Base-by-base conservation (phyloP, 2,113 vertebrate genomes). In the Cepphus grylle region DNA sequence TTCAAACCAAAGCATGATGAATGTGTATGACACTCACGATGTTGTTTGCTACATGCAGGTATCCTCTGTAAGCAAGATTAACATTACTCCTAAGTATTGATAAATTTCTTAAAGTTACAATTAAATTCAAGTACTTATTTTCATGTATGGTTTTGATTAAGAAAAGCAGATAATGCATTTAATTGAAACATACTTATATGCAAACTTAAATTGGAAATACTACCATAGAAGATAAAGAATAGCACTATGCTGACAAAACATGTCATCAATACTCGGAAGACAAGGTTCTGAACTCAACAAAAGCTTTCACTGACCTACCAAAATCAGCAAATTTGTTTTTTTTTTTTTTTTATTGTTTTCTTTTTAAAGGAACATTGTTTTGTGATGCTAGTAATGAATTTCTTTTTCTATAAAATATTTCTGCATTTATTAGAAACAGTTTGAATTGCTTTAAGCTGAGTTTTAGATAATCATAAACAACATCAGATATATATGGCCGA, bases 401-500 rank as follows among this genome's bases (percentile, higher is more conserved):
- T 36, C 17, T 40, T 45, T 77, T 49, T n/a, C 19, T 21, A 32
- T 18, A 38, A 77, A 43, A 25, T 56, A 72, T 20, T 62, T 49
- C 26, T 30, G 12, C 10, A 81, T 47, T 78, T 74, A 23, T 32
- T 34, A 63, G 6, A 61, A 77, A 34, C 18, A 79, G 12, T n/a
- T 23, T 66, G 30, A 36, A 53, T 9, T 66, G 40, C 11, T 86
- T 29, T 88, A 58, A 63, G 8, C 2, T 1, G 1, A 61, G 14
- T 43, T 72, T 47, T 38, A 80, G 36, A 52, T 19, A 73, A 53
- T 27, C 11, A 59, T 26, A 56, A 50, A 72, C 78, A 34, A 12
- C 16, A 40, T n/a, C 23, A 67, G 34, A 38, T 36, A 34, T 0
- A 89, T 4, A 34, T 0, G 13, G 18, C 26, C 11, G 1, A 65